Conservation (phyloP, 1,140 invertebrate species). For the Heliconius melpomene region DNA sequence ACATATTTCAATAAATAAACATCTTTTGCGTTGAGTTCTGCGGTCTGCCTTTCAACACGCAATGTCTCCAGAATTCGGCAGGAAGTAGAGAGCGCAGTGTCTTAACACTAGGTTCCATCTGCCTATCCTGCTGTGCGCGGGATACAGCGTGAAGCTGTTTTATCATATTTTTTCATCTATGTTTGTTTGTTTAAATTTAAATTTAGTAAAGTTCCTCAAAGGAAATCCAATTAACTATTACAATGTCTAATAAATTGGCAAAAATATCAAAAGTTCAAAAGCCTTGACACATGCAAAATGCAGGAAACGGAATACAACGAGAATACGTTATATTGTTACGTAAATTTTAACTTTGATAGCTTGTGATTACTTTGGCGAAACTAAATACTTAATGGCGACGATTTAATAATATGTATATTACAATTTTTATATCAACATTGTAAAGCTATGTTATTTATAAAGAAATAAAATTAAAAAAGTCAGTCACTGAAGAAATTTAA, state of each 20-base stretch:
- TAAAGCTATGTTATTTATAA: neutral
- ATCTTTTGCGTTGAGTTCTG: no score
- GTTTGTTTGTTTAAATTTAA: no score
- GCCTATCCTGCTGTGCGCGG: no score
- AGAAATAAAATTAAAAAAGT: no score
- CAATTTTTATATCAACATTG: conserved; percentile 1
- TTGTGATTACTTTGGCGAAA: neutral
- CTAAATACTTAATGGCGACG: neutral
- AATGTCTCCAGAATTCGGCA: no score
- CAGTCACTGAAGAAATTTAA: no score
- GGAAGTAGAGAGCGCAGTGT: no score
- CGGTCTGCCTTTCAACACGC: no score
- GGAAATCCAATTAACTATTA: neutral
- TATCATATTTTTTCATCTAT: no score
- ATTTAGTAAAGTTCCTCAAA: neutral
- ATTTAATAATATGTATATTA: conserved; percentile 9
- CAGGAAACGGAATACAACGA: neutral
- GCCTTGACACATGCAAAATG: conserved; percentile 3
- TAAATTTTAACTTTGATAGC: conserved; percentile 1
- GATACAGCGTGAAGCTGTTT: no score
- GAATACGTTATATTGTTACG: neutral
- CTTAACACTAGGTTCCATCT: no score
- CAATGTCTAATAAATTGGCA: neutral
- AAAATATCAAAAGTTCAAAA: neutral
- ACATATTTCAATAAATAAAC: no score